Evolutionary conservation across 2,888 invertebrate species (phyloP).

Genomic region (Erpobdella octoculata): DNA sequence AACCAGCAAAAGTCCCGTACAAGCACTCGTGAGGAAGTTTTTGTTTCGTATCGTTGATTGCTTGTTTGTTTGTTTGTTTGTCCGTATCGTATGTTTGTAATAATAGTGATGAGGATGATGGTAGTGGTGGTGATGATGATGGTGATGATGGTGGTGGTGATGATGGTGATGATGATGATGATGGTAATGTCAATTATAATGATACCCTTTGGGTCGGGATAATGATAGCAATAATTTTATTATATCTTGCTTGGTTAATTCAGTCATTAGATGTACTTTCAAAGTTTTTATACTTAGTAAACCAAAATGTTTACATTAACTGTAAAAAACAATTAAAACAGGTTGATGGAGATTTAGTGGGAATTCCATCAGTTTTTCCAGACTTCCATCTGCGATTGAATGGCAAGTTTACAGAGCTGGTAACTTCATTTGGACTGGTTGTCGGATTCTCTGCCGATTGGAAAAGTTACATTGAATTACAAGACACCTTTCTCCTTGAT

Average conservation of each 20-base stretch:
- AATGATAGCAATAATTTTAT: no score
- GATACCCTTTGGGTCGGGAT: no score
- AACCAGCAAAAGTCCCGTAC: background rate
- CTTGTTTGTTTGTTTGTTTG: no score
- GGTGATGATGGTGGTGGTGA: conserved; percentile 2
- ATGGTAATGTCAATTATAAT: background rate
- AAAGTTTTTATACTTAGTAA: no score
- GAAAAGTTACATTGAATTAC: conserved; percentile 11
- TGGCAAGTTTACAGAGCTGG: background rate
- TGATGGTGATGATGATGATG: conserved; percentile 1
- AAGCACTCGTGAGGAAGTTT: background rate
- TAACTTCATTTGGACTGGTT: conserved; percentile 6
- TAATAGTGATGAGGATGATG: background rate
- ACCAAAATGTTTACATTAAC: no score
- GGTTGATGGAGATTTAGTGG: background rate
- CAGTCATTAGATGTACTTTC: no score
- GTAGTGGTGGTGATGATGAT: conserved; percentile 1
- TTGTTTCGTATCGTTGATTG: no score
- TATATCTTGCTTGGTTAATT: no score
- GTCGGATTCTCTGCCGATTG: background rate
- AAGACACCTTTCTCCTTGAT: background rate
- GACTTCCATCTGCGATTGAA: background rate
- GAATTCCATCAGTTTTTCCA: conserved; percentile 9
- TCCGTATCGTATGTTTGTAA: background rate
- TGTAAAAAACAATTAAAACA: no score